Base-by-base conservation (phyloP, 2,797 vertebrate species). In the Tragopan temminckii region DNA sequence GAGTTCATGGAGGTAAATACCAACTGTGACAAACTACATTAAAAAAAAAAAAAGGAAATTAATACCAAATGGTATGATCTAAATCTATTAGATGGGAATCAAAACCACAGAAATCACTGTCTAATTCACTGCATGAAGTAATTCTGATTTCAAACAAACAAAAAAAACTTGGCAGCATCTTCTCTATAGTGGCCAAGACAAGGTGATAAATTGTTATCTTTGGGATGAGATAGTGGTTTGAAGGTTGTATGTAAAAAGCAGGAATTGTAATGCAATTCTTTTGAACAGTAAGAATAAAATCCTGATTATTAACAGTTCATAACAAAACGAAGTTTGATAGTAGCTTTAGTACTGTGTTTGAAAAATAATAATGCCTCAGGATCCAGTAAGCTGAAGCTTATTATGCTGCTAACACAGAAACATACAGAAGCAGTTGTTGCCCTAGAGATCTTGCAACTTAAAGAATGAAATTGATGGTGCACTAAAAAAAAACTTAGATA, bases 1-100 rank as follows among this genome's bases (percentile, higher is more conserved):
- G 29, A 78, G 25, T 78, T 78, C 29, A 33, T 31, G 59, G 82
- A 66, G 66, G 7, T 61, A 85, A 92, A 69, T 77, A 42, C 42
- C 45, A 72, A 25, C 63, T 89, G n/a, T 81, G 77, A 58, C 61
- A 89, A 78, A 88, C 89, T 46, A 78, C 12, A 29, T 85, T 57
- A 85, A 80, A 77, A 12, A 38, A 82, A 45, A 48, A 24, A 48
- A 27, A 62, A 58, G 42, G 45, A 86, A 84, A 82, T 80, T 38
- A 78, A 79, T 90, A 82, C n/a, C 67, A 88, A 92, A 62, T 88
- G n/a, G 27, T 76, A 25, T 42, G 13, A 81, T 80, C 59, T 27
- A 84, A 81, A 85, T 62, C 40, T 61, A 63, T 88, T 92, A 81
- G 78, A 71, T 2, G 5, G 52, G 29, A 91, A 63, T 82, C 33